Base-by-base conservation (phyloP, 2,888 invertebrate species). In the Nomada ruficornis region DNA sequence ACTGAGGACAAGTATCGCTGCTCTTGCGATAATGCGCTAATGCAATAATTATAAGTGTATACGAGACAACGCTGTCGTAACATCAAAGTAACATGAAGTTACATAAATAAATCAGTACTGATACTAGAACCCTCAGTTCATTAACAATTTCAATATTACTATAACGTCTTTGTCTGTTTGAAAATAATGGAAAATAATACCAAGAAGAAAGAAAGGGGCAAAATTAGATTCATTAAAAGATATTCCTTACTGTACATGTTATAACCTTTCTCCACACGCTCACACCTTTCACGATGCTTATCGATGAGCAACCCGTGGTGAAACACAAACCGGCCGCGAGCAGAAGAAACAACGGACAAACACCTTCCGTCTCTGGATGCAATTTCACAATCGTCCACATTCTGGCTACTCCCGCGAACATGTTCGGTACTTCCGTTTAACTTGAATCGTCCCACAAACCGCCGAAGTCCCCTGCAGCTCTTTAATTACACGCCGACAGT, bases 401-500 rank as follows among this genome's bases (percentile, higher is more conserved):
- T 29, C 54, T 42, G 36, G 20, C 4, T 1, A 15, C n/a, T n/a
- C 67, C 20, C 52, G 7, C 64, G 20, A 36, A 29, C 15, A 44
- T 57, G n/a, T 52, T 70, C 68, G 55, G 55, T 68, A 74, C 77
- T 77, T 72, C 74, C 71, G 57, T 67, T 68, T 83, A 60, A 82
- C 74, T 74, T 44, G 11, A 52, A 57, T 57, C 55, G 26, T 26
- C 79, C 69, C 44, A 50, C 18, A 50, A 47, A 29, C 69, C 36
- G 36, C 36, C 36, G 65, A 50, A 47, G 59, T 54, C 59, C 42
- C 55, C 54, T 42, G 50, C 42, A 72, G 80, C 62, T 80, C 23
- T 60, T 74, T 79, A 75, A 76, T 71, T 79, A 80, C 86, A 83
- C 73, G 83, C 77, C 62, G 23, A 10, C 60, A 68, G 78, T 76